These are phyloP conservation scores for Colistium nudipinnis DNA, from an alignment of 2,113 vertebrate genomes.

Conservation along the genomic window DNA sequence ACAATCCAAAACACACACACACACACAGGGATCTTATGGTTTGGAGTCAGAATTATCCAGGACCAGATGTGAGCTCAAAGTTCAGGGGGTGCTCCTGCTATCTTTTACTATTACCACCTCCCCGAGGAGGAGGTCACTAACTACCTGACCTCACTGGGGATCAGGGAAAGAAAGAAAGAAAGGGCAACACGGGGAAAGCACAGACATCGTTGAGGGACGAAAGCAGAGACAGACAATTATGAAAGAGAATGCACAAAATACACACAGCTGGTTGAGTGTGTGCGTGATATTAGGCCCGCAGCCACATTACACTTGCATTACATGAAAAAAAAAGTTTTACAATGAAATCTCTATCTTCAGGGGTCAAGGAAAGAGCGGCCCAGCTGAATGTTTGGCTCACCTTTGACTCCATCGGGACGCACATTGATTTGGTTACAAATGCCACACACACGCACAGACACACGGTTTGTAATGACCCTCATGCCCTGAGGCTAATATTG, in stretches of 20 bases:
- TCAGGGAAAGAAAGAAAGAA: conserved; percentile 18
- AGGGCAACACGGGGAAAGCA: conserved; percentile 21
- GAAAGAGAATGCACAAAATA: neutral
- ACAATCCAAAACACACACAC: too few relatives aligned
- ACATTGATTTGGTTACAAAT: conserved; percentile 45
- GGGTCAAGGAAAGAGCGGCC: conserved; percentile 33
- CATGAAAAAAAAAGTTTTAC: neutral
- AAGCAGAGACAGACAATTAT: neutral
- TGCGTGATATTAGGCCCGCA: neutral
- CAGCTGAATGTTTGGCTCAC: conserved; percentile 62
- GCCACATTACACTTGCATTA: conserved; percentile 5
- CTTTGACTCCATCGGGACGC: conserved; percentile 55
- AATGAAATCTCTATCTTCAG: conserved; percentile 10
- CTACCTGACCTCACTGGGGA: conserved; percentile 38
- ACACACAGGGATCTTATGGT: neutral
- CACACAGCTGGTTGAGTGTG: neutral
- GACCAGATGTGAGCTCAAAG: conserved; percentile 50
- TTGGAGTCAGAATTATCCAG: conserved; percentile 33
- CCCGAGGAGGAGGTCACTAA: conserved; percentile 38
- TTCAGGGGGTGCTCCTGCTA: conserved; percentile 33
- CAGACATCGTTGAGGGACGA: conserved; percentile 17
- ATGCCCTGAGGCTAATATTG: conserved; percentile 26
- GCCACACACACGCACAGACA: conserved; percentile 5
- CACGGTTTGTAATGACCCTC: conserved; percentile 8
- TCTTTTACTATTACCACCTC: conserved; percentile 57